Conservation (phyloP, 1,140 invertebrate species). For the Paraescarpia echinospica region DNA sequence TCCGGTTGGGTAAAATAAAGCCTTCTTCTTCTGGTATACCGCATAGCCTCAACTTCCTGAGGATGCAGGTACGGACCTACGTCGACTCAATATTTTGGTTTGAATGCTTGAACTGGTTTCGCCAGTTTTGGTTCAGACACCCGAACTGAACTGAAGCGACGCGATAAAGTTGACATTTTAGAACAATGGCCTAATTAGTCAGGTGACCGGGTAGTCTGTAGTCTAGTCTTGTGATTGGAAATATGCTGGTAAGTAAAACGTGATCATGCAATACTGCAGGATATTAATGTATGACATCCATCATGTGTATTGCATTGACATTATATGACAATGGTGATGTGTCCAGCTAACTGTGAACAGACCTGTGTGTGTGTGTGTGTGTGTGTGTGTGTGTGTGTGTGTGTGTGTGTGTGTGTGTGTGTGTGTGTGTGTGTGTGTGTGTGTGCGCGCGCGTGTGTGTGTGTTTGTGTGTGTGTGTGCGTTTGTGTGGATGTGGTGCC, state of each 20-base stretch:
- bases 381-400: too few relatives aligned
- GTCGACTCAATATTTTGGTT: not conserved
- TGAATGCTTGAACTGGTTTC: not conserved
- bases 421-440: too few relatives aligned
- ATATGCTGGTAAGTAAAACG: not conserved
- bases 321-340: not conserved
- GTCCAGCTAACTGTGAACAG: not conserved
- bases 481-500: not conserved
- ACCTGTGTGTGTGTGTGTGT: not conserved
- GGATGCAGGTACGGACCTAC: not conserved
- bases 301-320: not conserved
- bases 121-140: too few relatives aligned
- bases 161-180: not conserved
- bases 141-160: too few relatives aligned
- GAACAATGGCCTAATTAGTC: not conserved
- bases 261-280: not conserved
- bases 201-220: not conserved
- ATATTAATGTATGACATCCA: not conserved
- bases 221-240: not conserved
- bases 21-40: too few relatives aligned
- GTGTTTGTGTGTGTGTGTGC: too few relatives aligned
- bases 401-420: too few relatives aligned
- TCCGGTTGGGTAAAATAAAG: not conserved
- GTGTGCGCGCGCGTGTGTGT: too few relatives aligned
- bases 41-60: too few relatives aligned